Evolutionary conservation across 2,888 invertebrate genomes (phyloP).

Genomic region (Charanyca ferruginea): DNA sequence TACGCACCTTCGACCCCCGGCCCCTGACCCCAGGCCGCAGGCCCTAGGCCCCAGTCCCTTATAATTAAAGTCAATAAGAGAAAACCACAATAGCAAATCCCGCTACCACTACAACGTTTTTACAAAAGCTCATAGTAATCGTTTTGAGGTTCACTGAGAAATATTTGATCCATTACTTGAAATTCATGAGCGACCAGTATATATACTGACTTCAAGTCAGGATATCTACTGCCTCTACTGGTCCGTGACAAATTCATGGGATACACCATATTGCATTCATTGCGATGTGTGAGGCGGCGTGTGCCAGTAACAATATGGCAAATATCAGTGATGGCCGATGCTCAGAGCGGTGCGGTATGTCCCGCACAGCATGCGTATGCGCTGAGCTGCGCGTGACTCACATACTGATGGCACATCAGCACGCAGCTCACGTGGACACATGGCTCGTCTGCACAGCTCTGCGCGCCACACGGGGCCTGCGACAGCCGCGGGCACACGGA

Average conservation of each 20-base stretch:
- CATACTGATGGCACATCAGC: conserved; percentile 59
- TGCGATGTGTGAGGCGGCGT: conserved; percentile 2
- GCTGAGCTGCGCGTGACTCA: conserved; percentile 56
- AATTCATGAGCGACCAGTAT: not conserved
- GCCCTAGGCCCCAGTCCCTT: too few species aligned
- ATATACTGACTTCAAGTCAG: not conserved
- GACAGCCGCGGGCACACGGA: not conserved
- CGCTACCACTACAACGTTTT: not conserved
- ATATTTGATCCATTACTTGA: not conserved
- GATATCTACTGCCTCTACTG: not conserved
- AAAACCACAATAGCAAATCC: not conserved
- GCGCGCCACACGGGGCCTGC: conserved; percentile 1
- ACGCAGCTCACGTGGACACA: conserved; percentile 54
- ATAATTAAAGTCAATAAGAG: not conserved
- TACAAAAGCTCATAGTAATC: too few species aligned
- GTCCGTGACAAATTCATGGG: not conserved
- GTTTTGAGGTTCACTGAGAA: not conserved
- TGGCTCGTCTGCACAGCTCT: conserved; percentile 33
- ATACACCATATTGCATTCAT: conserved; percentile 17
- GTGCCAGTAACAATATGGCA: conserved; percentile 25
- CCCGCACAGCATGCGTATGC: conserved; percentile 46
- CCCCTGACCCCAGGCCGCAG: too few species aligned
- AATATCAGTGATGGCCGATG: conserved; percentile 19
- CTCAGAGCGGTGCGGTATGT: conserved; percentile 49
- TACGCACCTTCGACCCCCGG: not conserved